Percentiles rank a stretch among this genome's conserved stretches.
Conservation (phyloP, 2,113 vertebrate species). For the Ctenodactylus gundi region DNA sequence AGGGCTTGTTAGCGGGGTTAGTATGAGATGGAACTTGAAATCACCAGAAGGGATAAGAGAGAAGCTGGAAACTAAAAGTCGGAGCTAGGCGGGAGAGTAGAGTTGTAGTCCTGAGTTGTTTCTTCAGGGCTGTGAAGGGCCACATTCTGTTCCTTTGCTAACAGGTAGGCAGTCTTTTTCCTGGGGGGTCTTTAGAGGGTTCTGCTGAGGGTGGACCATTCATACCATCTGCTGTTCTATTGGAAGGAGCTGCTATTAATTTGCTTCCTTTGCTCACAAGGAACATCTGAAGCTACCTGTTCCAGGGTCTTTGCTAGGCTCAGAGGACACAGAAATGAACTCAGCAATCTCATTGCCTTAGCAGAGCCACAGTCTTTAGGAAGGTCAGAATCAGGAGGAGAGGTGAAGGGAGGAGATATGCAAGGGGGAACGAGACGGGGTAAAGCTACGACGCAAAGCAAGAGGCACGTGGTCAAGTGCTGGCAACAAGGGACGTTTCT, state of each 20-base stretch:
- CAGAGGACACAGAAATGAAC: background rate
- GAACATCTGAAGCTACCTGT: background rate
- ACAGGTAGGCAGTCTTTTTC: background rate
- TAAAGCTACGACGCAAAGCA: background rate
- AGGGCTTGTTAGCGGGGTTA: background rate
- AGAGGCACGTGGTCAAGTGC: accelerated
- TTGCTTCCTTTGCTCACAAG: background rate
- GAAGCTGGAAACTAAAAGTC: background rate
- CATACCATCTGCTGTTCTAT: background rate
- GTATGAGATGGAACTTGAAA: background rate
- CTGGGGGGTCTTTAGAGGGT: no score
- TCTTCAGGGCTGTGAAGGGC: no score
- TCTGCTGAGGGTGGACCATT: background rate
- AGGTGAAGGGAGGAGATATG: background rate
- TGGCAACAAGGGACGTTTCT: background rate
- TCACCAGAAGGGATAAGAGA: background rate
- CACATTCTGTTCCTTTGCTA: background rate
- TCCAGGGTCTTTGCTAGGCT: background rate
- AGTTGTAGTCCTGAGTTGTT: background rate
- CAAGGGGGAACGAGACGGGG: background rate
- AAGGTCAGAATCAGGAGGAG: background rate
- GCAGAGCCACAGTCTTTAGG: background rate
- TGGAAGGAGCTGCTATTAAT: background rate
- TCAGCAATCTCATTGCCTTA: background rate
- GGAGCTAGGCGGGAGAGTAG: background rate